These are phyloP conservation scores for Acromyrmex heyeri DNA, from an alignment of 1,140 invertebrate genomes.

Conservation along the genomic window DNA sequence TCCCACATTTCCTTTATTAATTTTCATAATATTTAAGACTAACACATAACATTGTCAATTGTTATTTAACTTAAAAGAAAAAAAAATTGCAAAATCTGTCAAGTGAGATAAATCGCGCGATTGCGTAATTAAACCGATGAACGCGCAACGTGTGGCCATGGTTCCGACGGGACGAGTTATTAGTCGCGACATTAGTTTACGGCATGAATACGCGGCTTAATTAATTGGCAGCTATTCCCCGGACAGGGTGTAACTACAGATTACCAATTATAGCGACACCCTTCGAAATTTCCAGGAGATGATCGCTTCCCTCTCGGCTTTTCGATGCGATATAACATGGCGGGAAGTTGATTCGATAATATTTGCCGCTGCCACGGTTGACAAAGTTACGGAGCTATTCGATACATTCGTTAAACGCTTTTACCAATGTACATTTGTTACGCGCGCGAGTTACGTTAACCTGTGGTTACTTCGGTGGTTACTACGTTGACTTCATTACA, in stretches of 20 bases:
- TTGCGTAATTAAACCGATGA: constrained; percentile 51
- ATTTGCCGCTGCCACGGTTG: constrained; percentile 32
- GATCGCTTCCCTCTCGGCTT: constrained; percentile 47
- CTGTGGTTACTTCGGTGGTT: not conserved
- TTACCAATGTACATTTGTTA: constrained; percentile 22
- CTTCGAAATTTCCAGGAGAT: constrained; percentile 73
- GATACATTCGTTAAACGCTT: constrained; percentile 19
- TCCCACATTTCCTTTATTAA: not conserved
- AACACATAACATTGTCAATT: not conserved
- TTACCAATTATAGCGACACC: constrained; percentile 77
- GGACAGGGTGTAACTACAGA: constrained; percentile 76
- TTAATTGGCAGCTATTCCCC: constrained; percentile 77
- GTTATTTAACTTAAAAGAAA: not conserved
- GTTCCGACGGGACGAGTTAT: constrained; percentile 76
- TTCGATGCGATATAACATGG: constrained; percentile 1
- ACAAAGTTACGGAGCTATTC: constrained; percentile 7
- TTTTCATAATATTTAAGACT: not conserved
- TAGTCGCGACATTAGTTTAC: constrained; percentile 79
- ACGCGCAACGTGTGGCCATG: constrained; percentile 35
- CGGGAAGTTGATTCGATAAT: constrained; percentile 33
- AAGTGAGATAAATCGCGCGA: constrained; percentile 21
- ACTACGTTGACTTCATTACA: constrained; percentile 8
- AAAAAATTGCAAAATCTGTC: constrained; percentile 19
- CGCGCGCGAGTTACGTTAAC: not conserved
- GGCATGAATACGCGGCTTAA: constrained; percentile 78